A percentile compares a stretch with the other conserved stretches of the same genome.
These are phyloP conservation scores for Pseudochromis fuscus DNA, from an alignment of 2,797 vertebrate species.

Conservation along the genomic window DNA sequence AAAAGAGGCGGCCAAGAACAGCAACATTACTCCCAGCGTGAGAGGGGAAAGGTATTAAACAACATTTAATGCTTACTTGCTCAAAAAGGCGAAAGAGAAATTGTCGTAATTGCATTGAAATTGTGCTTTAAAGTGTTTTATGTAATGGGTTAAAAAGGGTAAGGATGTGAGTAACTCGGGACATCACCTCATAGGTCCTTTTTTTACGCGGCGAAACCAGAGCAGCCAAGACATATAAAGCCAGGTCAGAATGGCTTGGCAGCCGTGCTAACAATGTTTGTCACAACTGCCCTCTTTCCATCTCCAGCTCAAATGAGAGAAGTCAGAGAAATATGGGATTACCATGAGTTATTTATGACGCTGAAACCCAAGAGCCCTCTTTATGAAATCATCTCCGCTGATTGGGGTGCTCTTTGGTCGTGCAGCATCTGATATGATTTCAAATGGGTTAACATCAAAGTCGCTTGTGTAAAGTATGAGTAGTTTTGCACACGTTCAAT, in stretches of 20 bases:
- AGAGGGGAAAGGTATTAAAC: conserved; percentile 5
- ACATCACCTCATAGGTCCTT: conserved; percentile 72
- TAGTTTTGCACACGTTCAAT: conserved; percentile 85
- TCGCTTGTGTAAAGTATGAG: conserved; percentile 79
- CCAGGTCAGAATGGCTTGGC: conserved; percentile 72
- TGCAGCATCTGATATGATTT: conserved; percentile 83
- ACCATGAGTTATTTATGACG: conserved; percentile 88
- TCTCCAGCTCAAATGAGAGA: conserved; percentile 82
- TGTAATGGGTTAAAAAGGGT: conserved; percentile 58
- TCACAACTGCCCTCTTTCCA: conserved; percentile 83
- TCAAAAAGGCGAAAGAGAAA: conserved; percentile 16
- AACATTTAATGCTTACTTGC: conserved; percentile 13
- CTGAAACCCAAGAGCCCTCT: conserved; percentile 84
- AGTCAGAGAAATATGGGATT: conserved; percentile 87
- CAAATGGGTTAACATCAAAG: conserved; percentile 83
- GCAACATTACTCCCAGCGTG: conserved; percentile 22
- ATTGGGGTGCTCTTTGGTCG: conserved; percentile 74
- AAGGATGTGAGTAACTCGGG: conserved; percentile 64
- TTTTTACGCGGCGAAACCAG: conserved; percentile 64
- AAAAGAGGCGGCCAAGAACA: conserved; percentile 43
- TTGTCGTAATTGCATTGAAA: conserved; percentile 9
- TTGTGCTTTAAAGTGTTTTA: conserved; percentile 4
- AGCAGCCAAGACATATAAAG: conserved; percentile 76
- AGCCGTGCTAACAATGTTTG: conserved; percentile 85
- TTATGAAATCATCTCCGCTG: conserved; percentile 85